Conservation (phyloP, 2,113 vertebrate genomes). For the Microtus richardsoni region DNA sequence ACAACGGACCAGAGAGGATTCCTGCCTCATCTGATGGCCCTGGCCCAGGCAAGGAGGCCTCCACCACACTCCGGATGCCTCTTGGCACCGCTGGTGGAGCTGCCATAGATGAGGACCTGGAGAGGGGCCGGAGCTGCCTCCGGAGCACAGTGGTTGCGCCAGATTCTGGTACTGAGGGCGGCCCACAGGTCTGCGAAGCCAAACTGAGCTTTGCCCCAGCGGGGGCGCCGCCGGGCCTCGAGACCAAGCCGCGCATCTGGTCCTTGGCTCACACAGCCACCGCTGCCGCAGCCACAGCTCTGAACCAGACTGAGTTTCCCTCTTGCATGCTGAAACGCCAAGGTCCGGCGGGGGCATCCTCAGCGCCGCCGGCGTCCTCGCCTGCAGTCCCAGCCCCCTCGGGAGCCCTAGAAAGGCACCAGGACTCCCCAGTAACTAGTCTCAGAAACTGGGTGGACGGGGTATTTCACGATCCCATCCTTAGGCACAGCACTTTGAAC, state of each 20-base stretch:
- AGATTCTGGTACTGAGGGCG: constrained; percentile 83
- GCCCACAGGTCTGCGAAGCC: constrained; percentile 86
- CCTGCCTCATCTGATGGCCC: constrained; percentile 78
- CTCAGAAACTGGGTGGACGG: constrained; percentile 99
- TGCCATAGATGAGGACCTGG: constrained; percentile 86
- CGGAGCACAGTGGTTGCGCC: constrained; percentile 88
- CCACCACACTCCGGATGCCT: constrained; percentile 87
- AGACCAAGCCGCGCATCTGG: constrained; percentile 98
- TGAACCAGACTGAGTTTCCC: constrained; percentile 95
- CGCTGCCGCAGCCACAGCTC: constrained; percentile 92
- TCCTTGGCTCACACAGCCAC: constrained; percentile 98
- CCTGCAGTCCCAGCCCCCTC: constrained; percentile 79
- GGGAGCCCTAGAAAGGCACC: constrained; percentile 90
- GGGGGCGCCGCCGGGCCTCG: constrained; percentile 89
- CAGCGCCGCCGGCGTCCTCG: constrained; percentile 86
- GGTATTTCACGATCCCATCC: constrained; percentile 98
- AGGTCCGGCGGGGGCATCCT: constrained; percentile 79
- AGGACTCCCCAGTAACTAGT: constrained; percentile 98
- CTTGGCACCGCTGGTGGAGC: constrained; percentile 63
- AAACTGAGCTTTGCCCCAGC: constrained; percentile 89
- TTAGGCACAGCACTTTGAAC: constrained; percentile 99
- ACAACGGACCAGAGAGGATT: constrained; percentile 87
- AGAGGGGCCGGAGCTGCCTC: constrained; percentile 92
- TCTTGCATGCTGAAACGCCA: constrained; percentile 97
- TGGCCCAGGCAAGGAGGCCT: constrained; percentile 87